Evolutionary conservation across 2,888 invertebrate species (phyloP), one percentile per base, ranked within the genome.

Genomic region (Stramonita haemastoma): DNA sequence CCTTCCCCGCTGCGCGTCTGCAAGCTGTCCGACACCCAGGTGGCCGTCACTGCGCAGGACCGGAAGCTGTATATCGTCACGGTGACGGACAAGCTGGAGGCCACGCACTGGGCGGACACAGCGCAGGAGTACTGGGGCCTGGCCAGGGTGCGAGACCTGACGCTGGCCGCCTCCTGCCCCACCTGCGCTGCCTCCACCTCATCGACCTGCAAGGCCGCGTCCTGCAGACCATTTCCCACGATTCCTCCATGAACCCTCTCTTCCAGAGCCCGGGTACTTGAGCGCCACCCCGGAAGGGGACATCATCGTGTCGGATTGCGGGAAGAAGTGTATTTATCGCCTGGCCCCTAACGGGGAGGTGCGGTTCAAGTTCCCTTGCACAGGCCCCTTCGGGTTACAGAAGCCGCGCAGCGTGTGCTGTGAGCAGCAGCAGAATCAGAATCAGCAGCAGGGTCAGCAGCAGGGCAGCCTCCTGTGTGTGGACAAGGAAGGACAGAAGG

Each of bases 361-460:
- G 57, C 87, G 87, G 81, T 87, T 87, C 81, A 87, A 81, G 87
- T 87, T 57, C 87, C 87, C 87, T 26, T 87, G 87, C 60, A 81
- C 34, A 22, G 87, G 87, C 13, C 87, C 87, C 57, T 81, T 87
- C 26, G 87, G 87, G 13, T 81, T 87, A 32, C 87, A 46, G 32
- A 81, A 79, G 34, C 87, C 87, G 22, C 87, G 87, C 57, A 32
- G 87, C 34, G n/a, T 87, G 77, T 87, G 87, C 79, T 56, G 79
- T 13, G 87, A 87, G 81, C 56, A 4, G 2, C 46, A 46, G 46
- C 46, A 46, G n/a, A n/a, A n/a, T n/a, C n/a, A n/a, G n/a, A n/a
- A n/a, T n/a, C n/a, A n/a, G n/a, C n/a, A n/a, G n/a, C n/a, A n/a
- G n/a, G n/a, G n/a, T n/a, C n/a, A n/a, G 46, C 66, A 1, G 22